Evolutionary conservation across 2,888 invertebrate species (phyloP).

Genomic region (Polyommatus icarus): DNA sequence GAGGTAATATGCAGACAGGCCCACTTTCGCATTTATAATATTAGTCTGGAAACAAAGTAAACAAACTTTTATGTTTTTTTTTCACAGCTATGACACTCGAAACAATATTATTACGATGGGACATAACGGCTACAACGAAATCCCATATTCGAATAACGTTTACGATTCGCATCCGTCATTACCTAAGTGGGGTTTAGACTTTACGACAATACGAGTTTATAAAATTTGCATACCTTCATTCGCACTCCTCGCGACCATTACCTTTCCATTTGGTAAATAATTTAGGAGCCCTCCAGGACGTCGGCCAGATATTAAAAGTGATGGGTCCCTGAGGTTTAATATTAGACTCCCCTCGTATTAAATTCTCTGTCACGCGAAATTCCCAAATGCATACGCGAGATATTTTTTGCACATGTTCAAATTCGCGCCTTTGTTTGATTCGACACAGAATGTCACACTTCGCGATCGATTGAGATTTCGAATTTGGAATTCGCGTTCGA

Average conservation of each 20-base stretch:
- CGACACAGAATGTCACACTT: slow-evolving; percentile 76
- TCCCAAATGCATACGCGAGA: slow-evolving; percentile 78
- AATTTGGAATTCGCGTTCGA: slow-evolving; percentile 49
- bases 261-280: slow-evolving; percentile 81
- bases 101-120: neutral
- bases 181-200: slow-evolving; percentile 50
- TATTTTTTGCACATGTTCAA: slow-evolving; percentile 81
- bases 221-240: slow-evolving; percentile 79
- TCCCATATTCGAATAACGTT: slow-evolving; percentile 49
- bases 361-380: slow-evolving; percentile 80
- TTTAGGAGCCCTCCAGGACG: slow-evolving; percentile 78
- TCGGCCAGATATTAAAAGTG: slow-evolving; percentile 79
- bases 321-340: slow-evolving; percentile 80
- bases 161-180: slow-evolving; percentile 56
- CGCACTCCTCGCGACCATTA: slow-evolving; percentile 77
- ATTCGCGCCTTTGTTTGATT: slow-evolving; percentile 73
- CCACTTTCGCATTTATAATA: too few species aligned
- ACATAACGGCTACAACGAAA: slow-evolving; percentile 1
- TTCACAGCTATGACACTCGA: neutral
- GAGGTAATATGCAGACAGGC: too few species aligned
- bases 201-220: slow-evolving; percentile 74
- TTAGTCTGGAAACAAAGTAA: too few species aligned
- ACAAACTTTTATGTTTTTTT: neutral
- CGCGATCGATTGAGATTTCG: slow-evolving; percentile 57
- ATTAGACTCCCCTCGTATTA: slow-evolving; percentile 80